phyloP scores from a whole-genome alignment of 2,888 invertebrate species.

The Trachelus stipa region DNA sequence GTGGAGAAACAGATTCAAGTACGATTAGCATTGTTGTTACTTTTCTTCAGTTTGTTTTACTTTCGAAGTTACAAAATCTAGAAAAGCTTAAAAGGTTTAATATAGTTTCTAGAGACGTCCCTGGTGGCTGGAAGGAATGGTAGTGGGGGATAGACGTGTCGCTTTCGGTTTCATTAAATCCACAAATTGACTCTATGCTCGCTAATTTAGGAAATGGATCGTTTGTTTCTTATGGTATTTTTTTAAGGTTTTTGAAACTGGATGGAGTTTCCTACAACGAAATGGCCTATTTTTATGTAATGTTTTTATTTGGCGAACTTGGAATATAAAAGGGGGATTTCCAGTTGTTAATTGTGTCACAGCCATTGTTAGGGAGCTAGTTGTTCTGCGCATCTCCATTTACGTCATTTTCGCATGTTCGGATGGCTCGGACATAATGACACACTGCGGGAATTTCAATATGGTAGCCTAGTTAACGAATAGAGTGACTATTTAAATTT shows the following conservation, averaged over 20 bases:
- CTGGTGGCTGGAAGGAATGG: background rate
- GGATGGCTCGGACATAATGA: background rate
- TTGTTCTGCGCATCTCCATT: background rate
- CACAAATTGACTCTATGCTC: background rate
- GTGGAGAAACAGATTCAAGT: background rate
- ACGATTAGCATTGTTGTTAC: background rate
- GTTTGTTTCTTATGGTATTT: background rate
- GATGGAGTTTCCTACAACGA: background rate
- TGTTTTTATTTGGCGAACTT: background rate
- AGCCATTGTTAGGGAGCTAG: background rate
- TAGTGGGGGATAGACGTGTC: constrained; percentile 11
- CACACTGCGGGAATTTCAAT: background rate
- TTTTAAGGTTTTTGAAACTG: background rate
- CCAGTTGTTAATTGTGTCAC: background rate
- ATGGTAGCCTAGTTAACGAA: background rate
- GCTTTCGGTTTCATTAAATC: constrained; percentile 7
- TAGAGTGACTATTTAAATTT: background rate
- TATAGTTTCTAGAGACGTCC: background rate
- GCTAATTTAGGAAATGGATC: background rate
- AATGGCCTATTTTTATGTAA: background rate
- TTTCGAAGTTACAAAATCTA: background rate
- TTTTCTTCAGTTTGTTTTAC: background rate
- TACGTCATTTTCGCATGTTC: background rate
- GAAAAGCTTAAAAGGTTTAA: background rate
- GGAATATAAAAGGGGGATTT: background rate